Percentiles rank a stretch among this genome's conserved stretches.
Conservation (phyloP, 2,113 vertebrate species). For the Tringa solitaria region DNA sequence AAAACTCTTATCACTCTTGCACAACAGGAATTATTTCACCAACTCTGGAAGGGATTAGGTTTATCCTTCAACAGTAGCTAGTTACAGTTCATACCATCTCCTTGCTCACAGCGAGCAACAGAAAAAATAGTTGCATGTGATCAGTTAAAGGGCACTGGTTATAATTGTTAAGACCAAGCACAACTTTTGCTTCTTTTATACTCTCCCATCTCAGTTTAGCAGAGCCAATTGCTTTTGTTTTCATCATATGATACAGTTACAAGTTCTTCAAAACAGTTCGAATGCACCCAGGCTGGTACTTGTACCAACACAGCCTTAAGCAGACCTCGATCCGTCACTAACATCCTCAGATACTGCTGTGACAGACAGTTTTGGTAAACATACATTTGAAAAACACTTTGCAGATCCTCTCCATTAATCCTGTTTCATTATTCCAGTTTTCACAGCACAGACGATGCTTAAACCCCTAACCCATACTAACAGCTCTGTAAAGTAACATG, state of each 20-base stretch:
- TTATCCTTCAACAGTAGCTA: neutral
- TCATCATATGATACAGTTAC: neutral
- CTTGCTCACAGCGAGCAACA: neutral
- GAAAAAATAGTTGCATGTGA: neutral
- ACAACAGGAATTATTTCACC: conserved; percentile 19
- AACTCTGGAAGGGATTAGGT: neutral
- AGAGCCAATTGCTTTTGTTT: neutral
- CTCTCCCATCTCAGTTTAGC: neutral
- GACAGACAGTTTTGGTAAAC: neutral
- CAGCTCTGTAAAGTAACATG: neutral
- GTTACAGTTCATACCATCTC: neutral
- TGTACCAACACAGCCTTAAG: neutral
- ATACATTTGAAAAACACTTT: neutral
- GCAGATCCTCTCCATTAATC: neutral
- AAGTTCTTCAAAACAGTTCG: neutral
- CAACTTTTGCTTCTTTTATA: neutral
- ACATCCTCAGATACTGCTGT: neutral
- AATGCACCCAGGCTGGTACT: neutral
- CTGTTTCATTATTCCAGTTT: neutral
- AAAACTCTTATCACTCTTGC: conserved; percentile 10
- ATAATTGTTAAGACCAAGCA: neutral
- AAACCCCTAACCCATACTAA: neutral
- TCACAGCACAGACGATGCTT: neutral
- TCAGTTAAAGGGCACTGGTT: neutral
- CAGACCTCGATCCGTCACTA: neutral